These are phyloP conservation scores for Mirounga angustirostris DNA, from an alignment of 2,113 vertebrate species.

Conservation along the genomic window DNA sequence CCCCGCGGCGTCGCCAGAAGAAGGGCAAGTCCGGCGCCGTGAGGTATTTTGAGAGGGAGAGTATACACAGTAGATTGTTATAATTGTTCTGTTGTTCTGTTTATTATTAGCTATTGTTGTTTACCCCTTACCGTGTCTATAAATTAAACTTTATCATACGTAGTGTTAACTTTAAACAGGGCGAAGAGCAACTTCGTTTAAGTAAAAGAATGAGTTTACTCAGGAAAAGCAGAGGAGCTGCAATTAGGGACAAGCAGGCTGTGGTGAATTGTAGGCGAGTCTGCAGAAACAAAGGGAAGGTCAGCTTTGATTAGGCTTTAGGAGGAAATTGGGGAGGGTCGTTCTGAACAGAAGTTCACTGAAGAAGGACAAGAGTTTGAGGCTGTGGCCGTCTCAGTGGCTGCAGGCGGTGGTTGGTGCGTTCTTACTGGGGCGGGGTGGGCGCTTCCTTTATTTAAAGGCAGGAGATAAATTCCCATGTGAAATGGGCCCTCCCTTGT, in stretches of 20 bases:
- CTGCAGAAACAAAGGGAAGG: neutral
- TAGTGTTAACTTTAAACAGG: neutral
- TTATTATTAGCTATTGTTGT: neutral
- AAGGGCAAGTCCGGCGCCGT: neutral
- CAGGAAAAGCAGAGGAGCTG: neutral
- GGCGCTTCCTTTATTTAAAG: neutral
- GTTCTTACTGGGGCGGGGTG: neutral
- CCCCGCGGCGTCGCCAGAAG: neutral
- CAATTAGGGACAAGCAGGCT: neutral
- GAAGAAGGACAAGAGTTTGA: neutral
- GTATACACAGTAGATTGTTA: neutral
- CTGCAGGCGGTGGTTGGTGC: neutral
- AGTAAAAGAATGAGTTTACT: neutral
- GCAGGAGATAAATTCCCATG: neutral
- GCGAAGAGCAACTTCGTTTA: neutral
- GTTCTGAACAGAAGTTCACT: neutral
- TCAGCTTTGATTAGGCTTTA: neutral
- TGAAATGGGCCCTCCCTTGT: neutral
- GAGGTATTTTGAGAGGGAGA: neutral
- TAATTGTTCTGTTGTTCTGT: neutral
- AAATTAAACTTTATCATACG: neutral
- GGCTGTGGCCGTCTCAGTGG: neutral
- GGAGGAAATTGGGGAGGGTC: neutral
- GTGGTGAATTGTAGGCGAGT: neutral
- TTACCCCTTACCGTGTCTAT: neutral